A percentile compares a stretch with the other conserved stretches of the same genome.
These are phyloP conservation scores for Lasioglossum oenotherae DNA, from an alignment of 2,888 invertebrate species.

Conservation along the genomic window DNA sequence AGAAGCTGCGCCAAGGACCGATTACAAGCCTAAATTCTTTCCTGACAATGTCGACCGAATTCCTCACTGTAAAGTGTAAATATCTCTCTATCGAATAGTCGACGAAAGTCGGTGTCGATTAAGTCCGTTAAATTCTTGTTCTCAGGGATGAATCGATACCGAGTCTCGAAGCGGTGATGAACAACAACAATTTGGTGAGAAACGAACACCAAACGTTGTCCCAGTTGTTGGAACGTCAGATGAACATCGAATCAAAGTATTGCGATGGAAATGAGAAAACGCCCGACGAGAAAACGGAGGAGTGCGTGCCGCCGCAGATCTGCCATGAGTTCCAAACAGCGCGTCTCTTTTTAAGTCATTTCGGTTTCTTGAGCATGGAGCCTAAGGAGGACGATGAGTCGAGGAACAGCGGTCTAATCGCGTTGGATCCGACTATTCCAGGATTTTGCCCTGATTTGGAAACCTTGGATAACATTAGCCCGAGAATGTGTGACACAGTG, in stretches of 20 bases:
- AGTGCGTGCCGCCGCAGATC: slow-evolving; percentile 92
- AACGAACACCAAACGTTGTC: slow-evolving; percentile 89
- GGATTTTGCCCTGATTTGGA: slow-evolving; percentile 93
- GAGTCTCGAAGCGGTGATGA: slow-evolving; percentile 91
- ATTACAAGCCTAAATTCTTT: slow-evolving; percentile 90
- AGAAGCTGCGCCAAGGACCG: slow-evolving; percentile 88
- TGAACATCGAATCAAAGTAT: slow-evolving; percentile 84
- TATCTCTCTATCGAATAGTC: slow-evolving; percentile 16
- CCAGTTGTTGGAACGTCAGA: slow-evolving; percentile 90
- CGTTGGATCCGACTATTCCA: slow-evolving; percentile 89
- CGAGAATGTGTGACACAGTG: slow-evolving; percentile 95
- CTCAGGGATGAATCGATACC: slow-evolving; percentile 95
- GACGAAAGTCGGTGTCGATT: slow-evolving; percentile 16
- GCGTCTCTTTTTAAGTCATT: slow-evolving; percentile 96
- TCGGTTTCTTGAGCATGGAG: slow-evolving; percentile 91
- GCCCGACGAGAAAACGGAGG: slow-evolving; percentile 86
- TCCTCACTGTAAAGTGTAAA: slow-evolving; percentile 91
- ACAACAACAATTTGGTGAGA: slow-evolving; percentile 85
- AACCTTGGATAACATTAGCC: slow-evolving; percentile 93
- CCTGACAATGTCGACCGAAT: slow-evolving; percentile 93
- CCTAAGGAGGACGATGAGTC: slow-evolving; percentile 75
- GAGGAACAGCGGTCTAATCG: slow-evolving; percentile 87
- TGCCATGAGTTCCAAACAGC: slow-evolving; percentile 98
- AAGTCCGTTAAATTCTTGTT: not conserved
- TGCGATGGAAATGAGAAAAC: slow-evolving; percentile 81